phyloP scores from a whole-genome alignment of 2,888 invertebrate species.

The Noctua comes region DNA sequence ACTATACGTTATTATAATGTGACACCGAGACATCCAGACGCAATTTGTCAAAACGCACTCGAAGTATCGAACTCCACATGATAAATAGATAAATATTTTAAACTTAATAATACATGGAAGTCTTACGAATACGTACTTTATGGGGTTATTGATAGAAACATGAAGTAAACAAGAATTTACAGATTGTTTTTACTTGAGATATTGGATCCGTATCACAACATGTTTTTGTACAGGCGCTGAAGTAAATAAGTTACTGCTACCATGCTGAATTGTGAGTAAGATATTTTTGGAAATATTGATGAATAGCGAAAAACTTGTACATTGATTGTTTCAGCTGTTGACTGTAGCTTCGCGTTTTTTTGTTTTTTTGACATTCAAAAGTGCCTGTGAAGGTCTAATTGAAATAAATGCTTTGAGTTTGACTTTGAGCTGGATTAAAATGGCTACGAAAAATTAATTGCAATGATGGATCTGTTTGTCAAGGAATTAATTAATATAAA shows the following conservation, averaged over 20 bases:
- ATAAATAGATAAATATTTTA: constrained; percentile 56
- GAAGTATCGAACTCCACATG: constrained; percentile 47
- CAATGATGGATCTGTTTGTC: background rate
- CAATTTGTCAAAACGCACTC: constrained; percentile 62
- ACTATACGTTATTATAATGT: constrained; percentile 50
- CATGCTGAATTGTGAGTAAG: constrained; percentile 1
- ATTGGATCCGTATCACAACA: constrained; percentile 50
- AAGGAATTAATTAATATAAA: background rate
- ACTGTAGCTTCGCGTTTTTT: no score
- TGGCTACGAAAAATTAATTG: background rate
- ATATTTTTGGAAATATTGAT: constrained; percentile 27
- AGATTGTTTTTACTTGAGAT: constrained; percentile 49
- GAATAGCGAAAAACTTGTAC: background rate
- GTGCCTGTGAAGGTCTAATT: no score
- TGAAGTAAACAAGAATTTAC: constrained; percentile 41
- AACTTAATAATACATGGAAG: constrained; percentile 45
- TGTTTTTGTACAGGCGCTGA: constrained; percentile 45
- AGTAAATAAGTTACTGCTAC: constrained; percentile 22
- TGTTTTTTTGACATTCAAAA: no score
- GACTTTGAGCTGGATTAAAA: background rate
- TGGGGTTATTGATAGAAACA: constrained; percentile 28
- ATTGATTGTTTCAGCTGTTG: constrained; percentile 15
- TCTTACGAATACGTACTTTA: constrained; percentile 41
- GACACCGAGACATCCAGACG: constrained; percentile 57
- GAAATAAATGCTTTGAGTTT: no score